Base-by-base conservation (phyloP, 2,113 vertebrate genomes). In the Peucedramus taeniatus region DNA sequence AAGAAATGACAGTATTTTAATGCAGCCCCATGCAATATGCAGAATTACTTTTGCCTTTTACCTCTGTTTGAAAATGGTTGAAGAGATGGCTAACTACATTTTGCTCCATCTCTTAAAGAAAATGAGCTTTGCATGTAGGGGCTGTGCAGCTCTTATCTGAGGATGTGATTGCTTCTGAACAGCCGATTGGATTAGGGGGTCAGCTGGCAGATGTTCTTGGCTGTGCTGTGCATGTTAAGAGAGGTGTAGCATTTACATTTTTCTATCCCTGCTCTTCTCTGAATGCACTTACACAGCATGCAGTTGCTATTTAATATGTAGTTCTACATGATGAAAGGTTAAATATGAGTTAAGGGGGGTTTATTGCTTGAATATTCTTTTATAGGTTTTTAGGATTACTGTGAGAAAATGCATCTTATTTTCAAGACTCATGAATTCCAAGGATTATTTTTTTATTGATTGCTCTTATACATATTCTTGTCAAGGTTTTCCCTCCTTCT, bases 301-400 rank as follows among this genome's bases (percentile, higher is more conserved):
- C 84, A 82, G 94, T 90, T 95, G 50, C 81, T 95, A 65, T 97
- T 96, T 93, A 90, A 93, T 96, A 93, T 91, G 86, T 95, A 96
- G 85, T 96, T 95, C 68, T 97, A 92, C 83, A 81, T 96, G 94
- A 96, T 91, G 94, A 93, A 97, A 96, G 87, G 95, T 97, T 96
- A 98, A 97, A 97, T 96, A 95, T 91, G 81, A 94, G 80, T 77
- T 90, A 85, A 94, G 94, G 94, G 89, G 40, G 63, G 72, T 75
- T 88, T 87, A 91, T 93, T 94, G 83, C 83, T 94, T 96, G 89
- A 33, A 95, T 96, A 96, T 97, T 90, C 89, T 72, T 97, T 97
- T 96, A 94, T 84, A 83, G 94, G 56, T 93, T 97, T 96, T 93
- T 96, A 76, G 94, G 66, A 95, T 66, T 84, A 89, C 50, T 90